Conservation (phyloP, 2,113 vertebrate genomes). For the Jacana jacana region DNA sequence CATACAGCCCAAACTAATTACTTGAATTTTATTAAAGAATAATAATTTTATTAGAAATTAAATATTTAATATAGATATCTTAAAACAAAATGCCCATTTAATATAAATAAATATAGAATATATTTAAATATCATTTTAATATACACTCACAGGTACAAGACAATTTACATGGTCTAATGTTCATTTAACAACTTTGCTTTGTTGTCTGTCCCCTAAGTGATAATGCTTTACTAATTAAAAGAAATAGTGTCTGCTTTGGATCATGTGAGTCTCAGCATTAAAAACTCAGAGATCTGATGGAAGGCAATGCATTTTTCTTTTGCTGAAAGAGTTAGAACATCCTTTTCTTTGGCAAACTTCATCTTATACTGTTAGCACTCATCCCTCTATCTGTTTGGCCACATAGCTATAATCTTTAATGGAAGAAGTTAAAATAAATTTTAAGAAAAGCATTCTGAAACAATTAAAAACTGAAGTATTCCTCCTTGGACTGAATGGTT, state of each 20-base stretch:
- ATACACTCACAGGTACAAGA: background rate
- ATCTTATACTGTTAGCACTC: background rate
- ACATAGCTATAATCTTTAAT: background rate
- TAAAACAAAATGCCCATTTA: background rate
- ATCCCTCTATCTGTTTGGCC: background rate
- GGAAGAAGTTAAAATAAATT: constrained; percentile 16
- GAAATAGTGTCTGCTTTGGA: background rate
- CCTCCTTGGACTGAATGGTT: background rate
- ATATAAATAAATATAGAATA: background rate
- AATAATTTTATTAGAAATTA: background rate
- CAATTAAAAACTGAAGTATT: constrained; percentile 22
- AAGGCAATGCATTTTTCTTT: background rate
- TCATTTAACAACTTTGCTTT: background rate
- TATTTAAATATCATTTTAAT: background rate
- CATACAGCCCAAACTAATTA: background rate
- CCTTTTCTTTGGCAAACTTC: background rate
- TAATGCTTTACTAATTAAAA: background rate
- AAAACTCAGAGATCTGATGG: background rate
- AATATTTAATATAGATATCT: background rate
- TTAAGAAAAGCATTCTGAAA: background rate
- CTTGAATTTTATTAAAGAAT: background rate
- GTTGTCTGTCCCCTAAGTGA: background rate
- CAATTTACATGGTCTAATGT: background rate
- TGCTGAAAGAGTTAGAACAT: background rate
- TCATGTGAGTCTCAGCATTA: background rate